Base-by-base conservation (phyloP, 2,113 vertebrate genomes). In the Elephas maximus region DNA sequence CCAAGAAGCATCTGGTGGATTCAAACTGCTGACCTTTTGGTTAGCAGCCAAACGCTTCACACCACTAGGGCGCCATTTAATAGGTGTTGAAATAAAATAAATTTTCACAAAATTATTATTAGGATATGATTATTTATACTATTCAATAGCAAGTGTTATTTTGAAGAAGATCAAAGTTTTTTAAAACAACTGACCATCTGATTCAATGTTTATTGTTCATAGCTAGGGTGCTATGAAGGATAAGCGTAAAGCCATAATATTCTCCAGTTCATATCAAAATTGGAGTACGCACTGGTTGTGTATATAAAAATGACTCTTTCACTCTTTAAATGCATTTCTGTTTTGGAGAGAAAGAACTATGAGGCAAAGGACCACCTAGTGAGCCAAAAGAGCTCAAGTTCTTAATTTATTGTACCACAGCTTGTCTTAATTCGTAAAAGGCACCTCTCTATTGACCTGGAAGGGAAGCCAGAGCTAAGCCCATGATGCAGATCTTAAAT, bases 111-210 rank as follows among this genome's bases (percentile, higher is more conserved):
- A 76, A 87, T 84, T 74, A 67, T 90, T 71, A 78, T 79, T 65
- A 67, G 45, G 45, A 45, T 41, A 17, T 88, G 60, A 81, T 26
- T 85, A 51, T 45, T 90, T 63, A 81, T 7, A 60, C 71, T 65
- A 37, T 77, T 73, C 41, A 62, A 62, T 6, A 41, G 28, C 21
- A 93, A 95, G 6, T 85, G 73, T 45, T 45, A 53, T 78, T 90
- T 96, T 91, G 45, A 83, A 82, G 87, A 51, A 76, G 6, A 41
- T 44, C 1, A 87, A 92, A 65, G 79, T 90, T 69, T 83, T 78
- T 11, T 57, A 83, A 37, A 33, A 57, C 65, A 93, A 87, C 5
- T 63, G 17, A 79, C 37, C 12, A 69, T 48, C n/a, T 48, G 9
- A 18, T 33, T 89, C 62, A 85, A 67, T 53, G 11, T 18, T 71